Evolutionary conservation across 1,140 invertebrate genomes (phyloP).

Genomic region (Pinna nobilis): DNA sequence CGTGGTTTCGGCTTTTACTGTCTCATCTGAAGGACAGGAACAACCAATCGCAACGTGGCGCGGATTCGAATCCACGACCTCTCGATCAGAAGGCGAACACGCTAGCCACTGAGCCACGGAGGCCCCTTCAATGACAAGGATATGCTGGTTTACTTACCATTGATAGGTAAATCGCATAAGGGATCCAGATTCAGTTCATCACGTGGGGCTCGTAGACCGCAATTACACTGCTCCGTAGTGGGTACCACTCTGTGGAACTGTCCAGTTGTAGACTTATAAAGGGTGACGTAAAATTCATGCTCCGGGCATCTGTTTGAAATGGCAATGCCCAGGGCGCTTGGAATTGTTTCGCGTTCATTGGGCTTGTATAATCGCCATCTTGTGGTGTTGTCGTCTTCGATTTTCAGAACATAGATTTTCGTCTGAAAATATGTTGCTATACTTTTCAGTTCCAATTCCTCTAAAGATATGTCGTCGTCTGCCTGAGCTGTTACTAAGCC

Average conservation of each 20-base stretch:
- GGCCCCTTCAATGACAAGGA: too few relatives aligned
- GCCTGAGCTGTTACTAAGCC: not conserved
- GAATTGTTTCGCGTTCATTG: not conserved
- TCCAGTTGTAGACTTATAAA: not conserved
- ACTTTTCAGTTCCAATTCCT: not conserved
- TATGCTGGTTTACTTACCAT: not conserved
- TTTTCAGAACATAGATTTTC: conserved; percentile 1
- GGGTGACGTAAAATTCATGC: not conserved
- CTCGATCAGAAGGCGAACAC: too few relatives aligned
- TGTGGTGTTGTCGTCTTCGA: not conserved
- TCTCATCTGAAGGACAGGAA: too few relatives aligned
- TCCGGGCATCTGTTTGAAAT: not conserved
- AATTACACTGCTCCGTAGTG: conserved; percentile 6
- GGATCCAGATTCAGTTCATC: not conserved
- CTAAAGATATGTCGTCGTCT: conserved; percentile 1
- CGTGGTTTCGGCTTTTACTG: too few relatives aligned
- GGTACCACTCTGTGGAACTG: conserved; percentile 26
- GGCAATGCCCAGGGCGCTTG: too few relatives aligned
- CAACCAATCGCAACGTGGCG: too few relatives aligned
- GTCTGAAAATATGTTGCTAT: conserved; percentile 9
- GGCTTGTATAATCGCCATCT: not conserved
- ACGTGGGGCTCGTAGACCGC: not conserved
- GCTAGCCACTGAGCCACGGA: too few relatives aligned
- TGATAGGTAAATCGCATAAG: not conserved
- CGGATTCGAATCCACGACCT: too few relatives aligned